A percentile compares a stretch with the other conserved stretches of the same genome.
Evolutionary conservation across 2,888 invertebrate species (phyloP).

Genomic region (Caenorhabditis macrosperma): DNA sequence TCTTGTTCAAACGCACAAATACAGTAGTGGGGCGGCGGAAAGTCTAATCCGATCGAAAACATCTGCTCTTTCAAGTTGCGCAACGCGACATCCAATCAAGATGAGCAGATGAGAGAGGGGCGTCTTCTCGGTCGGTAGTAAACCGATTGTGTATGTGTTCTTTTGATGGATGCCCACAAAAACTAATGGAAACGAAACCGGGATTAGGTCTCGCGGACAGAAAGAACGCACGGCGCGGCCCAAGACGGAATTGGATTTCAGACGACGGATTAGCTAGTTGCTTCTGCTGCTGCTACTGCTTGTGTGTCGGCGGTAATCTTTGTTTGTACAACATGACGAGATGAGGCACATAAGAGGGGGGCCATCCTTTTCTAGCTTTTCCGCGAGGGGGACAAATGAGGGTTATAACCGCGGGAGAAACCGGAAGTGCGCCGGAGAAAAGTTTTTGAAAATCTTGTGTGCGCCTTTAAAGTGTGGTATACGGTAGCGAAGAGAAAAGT

Average conservation of each 20-base stretch:
- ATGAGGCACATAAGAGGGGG: not conserved
- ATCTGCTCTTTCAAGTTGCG: constrained; percentile 43
- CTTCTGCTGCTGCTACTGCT: constrained; percentile 6
- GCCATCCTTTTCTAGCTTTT: no score
- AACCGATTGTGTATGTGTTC: constrained; percentile 20
- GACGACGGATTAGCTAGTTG: constrained; percentile 46
- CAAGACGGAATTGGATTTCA: constrained; percentile 47
- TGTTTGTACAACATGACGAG: constrained; percentile 43
- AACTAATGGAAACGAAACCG: constrained; percentile 24
- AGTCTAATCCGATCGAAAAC: constrained; percentile 44
- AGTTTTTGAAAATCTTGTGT: no score
- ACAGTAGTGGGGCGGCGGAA: constrained; percentile 4
- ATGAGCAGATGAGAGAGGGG: not conserved
- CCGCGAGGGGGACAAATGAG: not conserved
- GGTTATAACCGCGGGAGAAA: no score
- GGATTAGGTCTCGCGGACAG: constrained; percentile 44
- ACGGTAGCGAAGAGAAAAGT: no score
- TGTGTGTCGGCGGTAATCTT: constrained; percentile 32
- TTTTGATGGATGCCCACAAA: constrained; percentile 27
- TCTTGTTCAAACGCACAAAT: constrained; percentile 17
- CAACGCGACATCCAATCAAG: constrained; percentile 24
- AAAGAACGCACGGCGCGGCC: not conserved
- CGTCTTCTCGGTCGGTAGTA: not conserved
- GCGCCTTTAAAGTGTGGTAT: no score
- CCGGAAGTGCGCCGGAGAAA: no score